Base-by-base conservation (phyloP, 2,888 invertebrate species). In the Bellardia bayeri region DNA sequence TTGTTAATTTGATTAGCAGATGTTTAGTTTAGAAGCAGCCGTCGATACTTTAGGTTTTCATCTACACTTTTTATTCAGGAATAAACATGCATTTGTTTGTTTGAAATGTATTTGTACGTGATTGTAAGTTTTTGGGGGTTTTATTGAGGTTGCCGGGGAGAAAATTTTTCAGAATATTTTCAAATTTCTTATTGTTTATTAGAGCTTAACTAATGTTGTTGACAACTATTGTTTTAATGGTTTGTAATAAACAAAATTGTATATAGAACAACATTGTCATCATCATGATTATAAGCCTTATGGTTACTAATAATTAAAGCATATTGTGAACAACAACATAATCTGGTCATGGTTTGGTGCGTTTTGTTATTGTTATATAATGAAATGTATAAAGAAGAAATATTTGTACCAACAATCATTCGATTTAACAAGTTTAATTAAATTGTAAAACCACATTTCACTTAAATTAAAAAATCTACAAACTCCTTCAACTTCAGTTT, bases 121-220 rank as follows among this genome's bases (percentile, higher is more conserved):
- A 14, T 33, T 64, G 40, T 37, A 37, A 63, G 14, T 40, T 54
- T 63, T 8, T 58, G n/a, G 30, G 40, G 14, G 14, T n/a, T 3
- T 23, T 37, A 37, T 37, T 37, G 37, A 37, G 37, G 37, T 81
- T 71, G 13, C 2, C 2, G 72, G 11, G 4, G 2, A 6, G 54
- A 40, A 30, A 51, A 68, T 33, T 11, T 16, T 0, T n/a, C 11
- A 74, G 40, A 66, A 58, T 23, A 37, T 58, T 75, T 37, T 30
- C 4, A 74, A 56, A 69, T 74, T 87, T 81, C 81, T 74, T 81
- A 82, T 84, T 84, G 74, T 78, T 87, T 84, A 87, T 87, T 82
- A 87, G 87, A 87, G 84, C 87, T 84, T 54, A 78, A 78, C 84
- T 82, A 87, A 87, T 87, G 51, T 33, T 63, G 37, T 56, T 78